Base-by-base conservation (phyloP, 1,140 invertebrate genomes). In the Pseudachorutes palmiensis region DNA sequence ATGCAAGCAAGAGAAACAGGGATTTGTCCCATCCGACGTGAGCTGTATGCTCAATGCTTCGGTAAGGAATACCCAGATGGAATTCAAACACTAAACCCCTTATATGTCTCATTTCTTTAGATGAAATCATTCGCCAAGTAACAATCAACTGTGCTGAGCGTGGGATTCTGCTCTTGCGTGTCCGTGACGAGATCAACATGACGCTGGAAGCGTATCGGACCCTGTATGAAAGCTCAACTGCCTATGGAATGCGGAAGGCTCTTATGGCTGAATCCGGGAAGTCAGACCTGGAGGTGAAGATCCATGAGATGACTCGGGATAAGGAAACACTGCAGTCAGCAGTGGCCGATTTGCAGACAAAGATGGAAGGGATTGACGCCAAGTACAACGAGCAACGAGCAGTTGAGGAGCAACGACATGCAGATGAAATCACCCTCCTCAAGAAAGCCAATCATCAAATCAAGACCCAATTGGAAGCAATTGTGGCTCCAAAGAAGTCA, bases 211-310 rank as follows among this genome's bases (percentile, higher is more conserved):
- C 95, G 1, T 98, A 97, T 76, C 86, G 87, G 83, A 91, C 91
- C 0, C 82, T 99, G 0, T 97, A 98, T 78, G 96, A 97, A 78
- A 97, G 93, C 78, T 94, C 94, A 66, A 92, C 97, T 62, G 94
- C 94, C 2, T 99, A 97, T 78, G 96, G 96, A 31, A 93, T 98
- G 84, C 85, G 96, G 51, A 99, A 98, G 83, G 93, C 95, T n/a
- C 79, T 97, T 0, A 64, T 71, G 80, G 79, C 84, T 62, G 82
- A 84, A 76, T 80, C 87, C 81, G 87, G 87, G 0, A 90, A 89
- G 76, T 81, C 84, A 64, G 86, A 90, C 72, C 82, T 89, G 72
- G 84, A 85, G 72, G 80, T 81, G 36, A 75, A 81, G 75, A 83
- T 85, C 28, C 74, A 79, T 49, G 81, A 85, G 62, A 78, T 93